phyloP scores from a whole-genome alignment of 2,113 vertebrate species.

The Amblyopsis rosae region DNA sequence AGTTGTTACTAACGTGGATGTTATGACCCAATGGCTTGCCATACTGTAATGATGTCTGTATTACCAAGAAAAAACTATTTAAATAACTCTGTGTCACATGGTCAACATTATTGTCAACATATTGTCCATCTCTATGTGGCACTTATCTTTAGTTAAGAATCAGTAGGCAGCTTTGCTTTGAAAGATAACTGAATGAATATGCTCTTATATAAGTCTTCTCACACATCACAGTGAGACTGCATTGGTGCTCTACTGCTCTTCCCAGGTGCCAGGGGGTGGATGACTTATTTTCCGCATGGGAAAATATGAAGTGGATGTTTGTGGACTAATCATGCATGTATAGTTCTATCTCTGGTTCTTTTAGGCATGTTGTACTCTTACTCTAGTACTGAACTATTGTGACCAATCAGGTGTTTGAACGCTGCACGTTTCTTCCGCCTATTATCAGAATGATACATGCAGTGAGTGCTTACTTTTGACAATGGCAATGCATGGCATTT shows the following conservation, averaged over 20 bases:
- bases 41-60: too few relatives aligned
- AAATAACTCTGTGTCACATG: too few relatives aligned
- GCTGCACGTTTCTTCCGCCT: too few relatives aligned
- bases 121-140: not conserved
- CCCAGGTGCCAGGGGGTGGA: slow-evolving; percentile 58
- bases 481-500: too few relatives aligned
- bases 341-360: not conserved
- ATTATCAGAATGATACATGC: too few relatives aligned
- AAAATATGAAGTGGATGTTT: slow-evolving; percentile 8
- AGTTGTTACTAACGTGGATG: too few relatives aligned
- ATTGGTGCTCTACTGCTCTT: slow-evolving; percentile 58
- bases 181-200: slow-evolving; percentile 28
- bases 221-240: slow-evolving; percentile 59
- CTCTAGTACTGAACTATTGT: too few relatives aligned
- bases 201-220: slow-evolving; percentile 66
- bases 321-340: not conserved
- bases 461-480: too few relatives aligned
- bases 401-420: too few relatives aligned
- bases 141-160: not conserved
- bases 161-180: not conserved
- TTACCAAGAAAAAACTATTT: too few relatives aligned
- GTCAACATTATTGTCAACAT: not conserved
- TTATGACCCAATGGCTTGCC: too few relatives aligned
- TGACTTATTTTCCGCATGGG: slow-evolving; percentile 58
- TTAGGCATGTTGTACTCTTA: too few relatives aligned